A percentile compares a stretch with the other conserved stretches of the same genome.
Evolutionary conservation across 2,797 vertebrate species (phyloP).

Genomic region (Eurystomus glaucurus): DNA sequence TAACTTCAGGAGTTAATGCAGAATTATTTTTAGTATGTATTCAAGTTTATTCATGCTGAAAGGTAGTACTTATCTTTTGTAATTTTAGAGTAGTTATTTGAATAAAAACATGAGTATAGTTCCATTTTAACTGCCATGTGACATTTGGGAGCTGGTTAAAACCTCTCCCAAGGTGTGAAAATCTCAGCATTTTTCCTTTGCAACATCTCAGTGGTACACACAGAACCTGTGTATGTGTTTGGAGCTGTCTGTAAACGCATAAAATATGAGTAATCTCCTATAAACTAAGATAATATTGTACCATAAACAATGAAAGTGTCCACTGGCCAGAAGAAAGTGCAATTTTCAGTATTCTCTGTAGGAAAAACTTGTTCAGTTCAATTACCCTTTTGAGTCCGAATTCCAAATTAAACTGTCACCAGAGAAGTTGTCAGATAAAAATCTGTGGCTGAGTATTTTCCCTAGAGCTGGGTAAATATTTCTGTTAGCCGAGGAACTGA

Average conservation of each 20-base stretch:
- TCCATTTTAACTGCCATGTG: slow-evolving; percentile 77
- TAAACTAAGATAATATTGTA: not conserved
- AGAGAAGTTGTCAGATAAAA: slow-evolving; percentile 42
- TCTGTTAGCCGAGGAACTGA: not conserved
- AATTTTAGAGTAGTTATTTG: slow-evolving; percentile 79
- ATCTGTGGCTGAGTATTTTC: slow-evolving; percentile 45
- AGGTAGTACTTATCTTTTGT: slow-evolving; percentile 82
- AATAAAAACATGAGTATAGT: slow-evolving; percentile 75
- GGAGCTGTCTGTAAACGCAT: not conserved
- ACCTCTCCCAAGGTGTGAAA: slow-evolving; percentile 40
- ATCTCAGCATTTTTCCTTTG: slow-evolving; percentile 10
- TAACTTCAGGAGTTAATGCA: slow-evolving; percentile 63
- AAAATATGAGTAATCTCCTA: not conserved
- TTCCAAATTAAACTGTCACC: slow-evolving; percentile 5
- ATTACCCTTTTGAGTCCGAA: not conserved
- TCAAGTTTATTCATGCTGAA: slow-evolving; percentile 81
- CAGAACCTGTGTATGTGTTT: not conserved
- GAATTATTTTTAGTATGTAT: slow-evolving; percentile 79
- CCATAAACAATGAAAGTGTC: not conserved
- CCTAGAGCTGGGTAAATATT: slow-evolving; percentile 49
- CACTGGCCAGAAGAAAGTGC: not conserved
- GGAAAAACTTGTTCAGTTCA: not conserved
- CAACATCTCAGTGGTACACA: not conserved
- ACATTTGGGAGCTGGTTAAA: slow-evolving; percentile 60
- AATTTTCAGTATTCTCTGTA: not conserved